Evolutionary conservation across 2,797 vertebrate genomes (phyloP), one percentile per base, ranked within the genome.

Genomic region (Eospalax fontanierii): DNA sequence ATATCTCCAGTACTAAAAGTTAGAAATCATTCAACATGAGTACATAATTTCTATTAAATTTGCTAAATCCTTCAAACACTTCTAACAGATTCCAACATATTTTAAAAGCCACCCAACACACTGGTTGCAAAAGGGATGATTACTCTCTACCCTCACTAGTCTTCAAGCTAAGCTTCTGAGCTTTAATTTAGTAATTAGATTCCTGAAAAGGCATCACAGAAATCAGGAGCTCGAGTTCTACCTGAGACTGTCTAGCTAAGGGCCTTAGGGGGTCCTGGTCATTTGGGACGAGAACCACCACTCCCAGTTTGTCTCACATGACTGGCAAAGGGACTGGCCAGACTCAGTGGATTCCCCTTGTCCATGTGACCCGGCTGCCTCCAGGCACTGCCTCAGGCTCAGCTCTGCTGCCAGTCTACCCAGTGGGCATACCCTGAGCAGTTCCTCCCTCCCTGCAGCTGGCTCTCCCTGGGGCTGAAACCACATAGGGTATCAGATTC

Each of bases 31-130:
- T 81, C 38, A n/a, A 80, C 19, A 87, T 38, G 33, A 30, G 24
- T 40, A 83, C 6, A 33, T 30, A 38, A 43, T 88, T 92, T 65
- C 73, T 57, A 59, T 86, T 79, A 86, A 86, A 74, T 65, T 89
- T 79, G n/a, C 46, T 90, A 87, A 85, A 91, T 75, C 65, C 43
- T 82, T 65, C 59, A 95, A 74, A 87, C 21, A 76, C 3, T 33
- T 88, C 38, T 79, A 57, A 71, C 16, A 63, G 65, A 84, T 43
- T 33, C 75, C 15, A 71, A 74, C 30, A 16, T 6, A 80, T 28
- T 70, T 54, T 78, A 50, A 88, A 66, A 91, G 87, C 54, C 89
- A 79, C 87, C 63, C 38, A 74, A 22, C 54, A 59, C 59, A 33
- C 54, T 11, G 50, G 22, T 33, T 63, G 8, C 19, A 66, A 89